phyloP scores from a whole-genome alignment of 2,888 invertebrate genomes.

The Brachycybe producta region DNA sequence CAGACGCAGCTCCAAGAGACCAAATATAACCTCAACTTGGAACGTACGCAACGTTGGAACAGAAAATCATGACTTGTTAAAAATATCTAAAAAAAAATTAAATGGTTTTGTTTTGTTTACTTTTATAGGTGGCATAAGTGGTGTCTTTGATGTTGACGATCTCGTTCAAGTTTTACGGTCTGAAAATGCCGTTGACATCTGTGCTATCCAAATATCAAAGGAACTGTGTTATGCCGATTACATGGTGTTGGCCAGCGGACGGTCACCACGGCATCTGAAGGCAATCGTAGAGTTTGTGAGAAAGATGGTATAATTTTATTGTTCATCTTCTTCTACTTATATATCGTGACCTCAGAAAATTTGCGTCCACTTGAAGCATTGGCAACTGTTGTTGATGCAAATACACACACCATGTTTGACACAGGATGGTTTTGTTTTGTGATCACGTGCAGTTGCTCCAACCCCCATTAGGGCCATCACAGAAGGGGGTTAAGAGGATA shows the following conservation, averaged over 20 bases:
- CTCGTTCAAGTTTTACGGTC: constrained; percentile 57
- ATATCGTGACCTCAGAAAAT: too few relatives aligned
- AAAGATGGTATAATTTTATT: constrained; percentile 23
- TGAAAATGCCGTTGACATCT: constrained; percentile 67
- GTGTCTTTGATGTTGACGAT: constrained; percentile 81
- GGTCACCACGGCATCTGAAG: constrained; percentile 31
- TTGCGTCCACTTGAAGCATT: too few relatives aligned
- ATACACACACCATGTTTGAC: too few relatives aligned
- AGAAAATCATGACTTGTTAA: not conserved
- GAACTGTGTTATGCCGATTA: constrained; percentile 69
- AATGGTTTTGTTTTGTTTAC: constrained; percentile 41
- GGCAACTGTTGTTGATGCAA: too few relatives aligned
- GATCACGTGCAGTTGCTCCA: too few relatives aligned
- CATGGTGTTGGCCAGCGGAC: constrained; percentile 57
- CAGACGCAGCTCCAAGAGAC: not conserved
- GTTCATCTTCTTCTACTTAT: too few relatives aligned
- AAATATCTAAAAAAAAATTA: not conserved
- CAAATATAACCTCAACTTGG: not conserved
- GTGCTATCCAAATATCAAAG: constrained; percentile 60
- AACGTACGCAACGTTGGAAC: constrained; percentile 9
- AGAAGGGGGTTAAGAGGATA: too few relatives aligned
- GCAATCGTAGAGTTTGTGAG: constrained; percentile 29
- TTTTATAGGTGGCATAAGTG: constrained; percentile 62
- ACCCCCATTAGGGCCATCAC: too few relatives aligned
- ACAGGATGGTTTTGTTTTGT: too few relatives aligned